These are phyloP conservation scores for Nipponia nippon DNA, from an alignment of 2,113 vertebrate genomes.

Conservation along the genomic window DNA sequence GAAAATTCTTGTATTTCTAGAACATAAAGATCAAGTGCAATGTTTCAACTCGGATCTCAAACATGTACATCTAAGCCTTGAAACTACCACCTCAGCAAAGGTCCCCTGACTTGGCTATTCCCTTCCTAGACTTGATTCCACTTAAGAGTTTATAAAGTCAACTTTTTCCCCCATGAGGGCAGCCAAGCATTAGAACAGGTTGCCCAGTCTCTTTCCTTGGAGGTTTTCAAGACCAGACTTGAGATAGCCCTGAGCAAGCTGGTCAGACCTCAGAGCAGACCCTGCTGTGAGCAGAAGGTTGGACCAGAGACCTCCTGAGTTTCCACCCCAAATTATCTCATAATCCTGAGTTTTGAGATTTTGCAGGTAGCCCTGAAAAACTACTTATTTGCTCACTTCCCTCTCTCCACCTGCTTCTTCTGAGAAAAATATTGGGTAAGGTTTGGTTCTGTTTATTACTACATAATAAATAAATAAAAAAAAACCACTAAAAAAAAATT, in stretches of 20 bases:
- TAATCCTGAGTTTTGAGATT: background rate
- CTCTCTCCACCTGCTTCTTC: background rate
- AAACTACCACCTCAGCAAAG: background rate
- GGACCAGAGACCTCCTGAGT: background rate
- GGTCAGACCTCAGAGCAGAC: background rate
- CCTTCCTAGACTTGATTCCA: background rate
- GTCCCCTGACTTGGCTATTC: background rate
- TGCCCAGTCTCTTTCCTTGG: background rate
- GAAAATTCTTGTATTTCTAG: background rate
- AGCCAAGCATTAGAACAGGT: background rate
- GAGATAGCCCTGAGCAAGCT: background rate
- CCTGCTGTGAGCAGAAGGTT: background rate
- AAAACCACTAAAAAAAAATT: background rate
- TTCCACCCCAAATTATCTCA: background rate
- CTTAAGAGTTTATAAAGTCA: accelerated
- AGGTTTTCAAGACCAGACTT: background rate
- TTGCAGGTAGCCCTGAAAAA: background rate
- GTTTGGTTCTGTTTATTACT: background rate
- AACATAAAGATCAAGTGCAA: background rate
- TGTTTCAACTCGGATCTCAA: background rate
- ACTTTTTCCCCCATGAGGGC: accelerated
- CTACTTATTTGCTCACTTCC: background rate
- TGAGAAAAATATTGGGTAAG: background rate
- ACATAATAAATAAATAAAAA: background rate
- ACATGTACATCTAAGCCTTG: background rate